Base-by-base conservation (phyloP, 2,113 vertebrate species). In the Sphyrna mokarran region DNA sequence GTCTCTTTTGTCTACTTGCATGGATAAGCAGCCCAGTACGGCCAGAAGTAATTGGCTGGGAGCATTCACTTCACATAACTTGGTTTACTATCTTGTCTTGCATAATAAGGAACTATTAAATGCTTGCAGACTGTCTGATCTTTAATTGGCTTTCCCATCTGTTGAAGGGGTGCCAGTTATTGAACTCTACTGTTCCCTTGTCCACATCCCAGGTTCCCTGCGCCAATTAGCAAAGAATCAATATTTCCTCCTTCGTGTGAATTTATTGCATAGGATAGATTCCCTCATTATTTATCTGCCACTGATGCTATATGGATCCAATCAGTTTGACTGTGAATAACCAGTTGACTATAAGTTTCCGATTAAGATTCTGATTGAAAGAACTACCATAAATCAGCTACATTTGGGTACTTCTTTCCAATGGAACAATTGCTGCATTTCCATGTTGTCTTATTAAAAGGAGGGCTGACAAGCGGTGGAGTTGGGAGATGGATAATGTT, bases 91-190 rank as follows among this genome's bases (percentile, higher is more conserved):
- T 16, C 54, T 90, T 13, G 20, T 58, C 54, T 90, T 54, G 58
- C 3, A 61, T 90, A 61, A 63, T 90, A 54, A 90, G 54, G 26
- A 26, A 29, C 43, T 58, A 58, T 89, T 54, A 89, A 58, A 89
- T 58, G 86, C 14, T 89, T 16, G 14, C 87, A 63, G 54, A 33
- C 87, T n/a, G 26, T n/a, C 29, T 54, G 1, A 61, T 90, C 87
- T 33, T 58, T 58, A 90, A 90, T n/a, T 90, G 48, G 48, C 26
- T 29, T 58, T 90, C 54, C 26, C 26, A 40, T 70, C 61, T 70
- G 63, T 94, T 70, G 66, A 94, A 3, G 63, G 54, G 63, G 20
- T 94, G 91, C n/a, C 66, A 94, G 63, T 69, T 76, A 94, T 94
- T 94, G 37, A 68, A 69, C n/a, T 48, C 61, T n/a, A 40, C 61